Conservation (phyloP, 2,113 vertebrate genomes). For the Pavo muticus region DNA sequence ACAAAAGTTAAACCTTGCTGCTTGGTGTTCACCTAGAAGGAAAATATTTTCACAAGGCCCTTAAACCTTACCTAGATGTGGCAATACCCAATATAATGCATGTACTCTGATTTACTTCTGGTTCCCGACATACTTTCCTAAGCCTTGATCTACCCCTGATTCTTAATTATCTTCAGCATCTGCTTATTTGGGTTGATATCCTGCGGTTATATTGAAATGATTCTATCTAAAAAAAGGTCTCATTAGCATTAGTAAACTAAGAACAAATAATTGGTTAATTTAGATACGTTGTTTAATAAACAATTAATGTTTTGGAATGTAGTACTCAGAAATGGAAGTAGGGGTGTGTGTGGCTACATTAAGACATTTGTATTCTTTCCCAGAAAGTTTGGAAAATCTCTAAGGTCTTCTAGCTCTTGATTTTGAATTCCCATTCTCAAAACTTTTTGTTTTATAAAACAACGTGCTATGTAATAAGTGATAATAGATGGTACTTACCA, state of each 20-base stretch:
- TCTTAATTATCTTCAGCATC: background rate
- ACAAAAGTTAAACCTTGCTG: background rate
- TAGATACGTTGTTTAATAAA: background rate
- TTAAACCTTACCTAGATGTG: background rate
- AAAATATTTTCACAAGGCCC: background rate
- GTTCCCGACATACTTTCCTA: background rate
- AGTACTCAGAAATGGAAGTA: background rate
- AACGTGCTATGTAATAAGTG: background rate
- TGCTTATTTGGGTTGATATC: background rate
- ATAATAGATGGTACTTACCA: background rate
- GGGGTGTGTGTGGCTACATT: background rate
- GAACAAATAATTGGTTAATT: background rate
- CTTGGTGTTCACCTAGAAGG: fast-evolving
- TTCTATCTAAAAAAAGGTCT: background rate
- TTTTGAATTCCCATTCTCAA: too few species aligned
- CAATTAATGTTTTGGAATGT: background rate
- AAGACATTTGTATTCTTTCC: background rate
- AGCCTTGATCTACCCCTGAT: background rate
- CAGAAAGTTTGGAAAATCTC: background rate
- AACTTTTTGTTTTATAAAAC: background rate
- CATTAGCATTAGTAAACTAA: background rate
- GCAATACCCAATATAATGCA: background rate
- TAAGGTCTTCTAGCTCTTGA: background rate
- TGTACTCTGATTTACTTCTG: background rate
- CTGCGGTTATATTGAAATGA: background rate